phyloP scores from a whole-genome alignment of 2,888 invertebrate species.

The Calliopum simillimum region DNA sequence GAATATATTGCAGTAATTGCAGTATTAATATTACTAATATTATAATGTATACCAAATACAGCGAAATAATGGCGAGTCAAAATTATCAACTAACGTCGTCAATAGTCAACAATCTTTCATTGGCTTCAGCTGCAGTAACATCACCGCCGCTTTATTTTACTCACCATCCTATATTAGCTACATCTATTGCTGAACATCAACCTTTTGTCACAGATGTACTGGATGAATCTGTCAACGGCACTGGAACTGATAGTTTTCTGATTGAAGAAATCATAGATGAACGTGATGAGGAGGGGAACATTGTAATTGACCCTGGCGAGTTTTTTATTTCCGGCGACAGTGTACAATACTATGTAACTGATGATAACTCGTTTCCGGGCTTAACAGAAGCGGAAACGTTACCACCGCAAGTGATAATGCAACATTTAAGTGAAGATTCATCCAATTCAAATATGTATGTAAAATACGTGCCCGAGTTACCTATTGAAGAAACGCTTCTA shows the following conservation, averaged over 20 bases:
- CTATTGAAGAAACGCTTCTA: conserved; percentile 21
- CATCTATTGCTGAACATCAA: conserved; percentile 42
- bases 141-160: conserved; percentile 58
- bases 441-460: conserved; percentile 26
- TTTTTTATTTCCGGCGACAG: conserved; percentile 60
- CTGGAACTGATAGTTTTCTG: conserved; percentile 57
- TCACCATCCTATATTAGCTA: conserved; percentile 50
- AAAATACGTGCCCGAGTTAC: conserved; percentile 34
- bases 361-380: conserved; percentile 47
- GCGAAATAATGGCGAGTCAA: conserved; percentile 54
- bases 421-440: conserved; percentile 43
- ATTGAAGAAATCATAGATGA: conserved; percentile 61
- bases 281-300: conserved; percentile 60
- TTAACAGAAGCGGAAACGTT: conserved; percentile 52
- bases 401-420: conserved; percentile 61
- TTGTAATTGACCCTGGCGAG: conserved; percentile 59
- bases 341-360: conserved; percentile 57
- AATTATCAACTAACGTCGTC: conserved; percentile 51
- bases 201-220: conserved; percentile 48
- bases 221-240: conserved; percentile 54
- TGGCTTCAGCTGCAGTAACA: conserved; percentile 60
- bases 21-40: background rate
- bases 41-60: conserved; percentile 2
- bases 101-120: conserved; percentile 60
- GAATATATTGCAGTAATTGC: background rate